A percentile compares a stretch with the other conserved stretches of the same genome.
Conservation (phyloP, 64 coral and sea anemone species). For the Porites lutea region DNA sequence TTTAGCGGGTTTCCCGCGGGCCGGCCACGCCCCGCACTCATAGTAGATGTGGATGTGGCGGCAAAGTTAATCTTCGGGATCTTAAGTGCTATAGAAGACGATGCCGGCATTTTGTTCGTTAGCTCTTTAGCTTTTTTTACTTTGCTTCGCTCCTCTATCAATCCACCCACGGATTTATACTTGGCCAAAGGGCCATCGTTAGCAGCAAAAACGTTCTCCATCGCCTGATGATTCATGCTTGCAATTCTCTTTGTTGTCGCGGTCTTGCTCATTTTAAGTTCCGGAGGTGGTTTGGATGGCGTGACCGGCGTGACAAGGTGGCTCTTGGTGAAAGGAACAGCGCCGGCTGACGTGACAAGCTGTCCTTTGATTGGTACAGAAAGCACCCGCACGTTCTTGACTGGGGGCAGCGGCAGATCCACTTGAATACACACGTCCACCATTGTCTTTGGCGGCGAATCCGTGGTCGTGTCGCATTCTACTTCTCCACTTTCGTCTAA, state of each 20-base stretch:
- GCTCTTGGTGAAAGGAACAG: conserved; percentile 90
- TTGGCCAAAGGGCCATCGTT: conserved; percentile 82
- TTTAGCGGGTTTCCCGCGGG: conserved; percentile 80
- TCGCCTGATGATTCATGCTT: conserved; percentile 89
- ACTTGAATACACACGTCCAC: conserved; percentile 95
- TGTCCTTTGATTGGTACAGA: conserved; percentile 93
- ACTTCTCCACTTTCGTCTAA: conserved; percentile 63
- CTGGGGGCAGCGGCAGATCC: conserved; percentile 77
- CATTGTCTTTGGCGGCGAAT: conserved; percentile 62
- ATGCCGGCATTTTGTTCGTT: conserved; percentile 58
- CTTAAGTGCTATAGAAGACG: conserved; percentile 65
- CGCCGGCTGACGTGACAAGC: conserved; percentile 67
- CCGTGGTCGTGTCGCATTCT: conserved; percentile 92
- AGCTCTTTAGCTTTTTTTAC: conserved; percentile 63
- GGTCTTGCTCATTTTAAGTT: conserved; percentile 86
- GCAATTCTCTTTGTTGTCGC: conserved; percentile 86
- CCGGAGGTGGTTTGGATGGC: conserved; percentile 81
- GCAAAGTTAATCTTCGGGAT: conserved; percentile 99
- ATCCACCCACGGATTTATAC: conserved; percentile 64
- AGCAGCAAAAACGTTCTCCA: conserved; percentile 89
- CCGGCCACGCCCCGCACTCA: conserved; percentile 79
- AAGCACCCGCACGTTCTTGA: conserved; percentile 84
- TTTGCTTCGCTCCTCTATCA: conserved; percentile 66
- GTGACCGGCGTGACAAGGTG: conserved; percentile 90
- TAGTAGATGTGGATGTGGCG: conserved; percentile 94